Evolutionary conservation across 92 coral and sea anemone genomes (phyloP).

Genomic region (Palythoa grandiflora): DNA sequence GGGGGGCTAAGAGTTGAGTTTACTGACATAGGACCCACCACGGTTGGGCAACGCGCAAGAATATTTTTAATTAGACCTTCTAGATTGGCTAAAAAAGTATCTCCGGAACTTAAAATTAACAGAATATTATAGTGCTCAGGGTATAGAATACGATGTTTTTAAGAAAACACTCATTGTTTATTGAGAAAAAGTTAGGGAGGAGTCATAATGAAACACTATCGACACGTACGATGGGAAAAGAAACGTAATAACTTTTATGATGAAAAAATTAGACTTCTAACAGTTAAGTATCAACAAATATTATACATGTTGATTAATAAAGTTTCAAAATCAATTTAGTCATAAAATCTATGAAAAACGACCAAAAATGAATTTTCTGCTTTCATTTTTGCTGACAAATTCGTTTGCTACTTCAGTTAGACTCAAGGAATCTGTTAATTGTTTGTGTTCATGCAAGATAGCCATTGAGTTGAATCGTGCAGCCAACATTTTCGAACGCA

Average conservation of each 20-base stretch:
- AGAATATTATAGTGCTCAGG: slow-evolving; percentile 4
- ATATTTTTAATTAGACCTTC: slow-evolving; percentile 1
- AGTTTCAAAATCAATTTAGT: slow-evolving; percentile 25
- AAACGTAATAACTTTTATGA: slow-evolving; percentile 25
- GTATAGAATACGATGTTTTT: slow-evolving; percentile 2
- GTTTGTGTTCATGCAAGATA: slow-evolving; percentile 64
- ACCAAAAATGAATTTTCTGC: slow-evolving; percentile 59
- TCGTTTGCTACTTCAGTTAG: slow-evolving; percentile 60
- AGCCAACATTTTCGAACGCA: slow-evolving; percentile 68
- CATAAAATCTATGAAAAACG: slow-evolving; percentile 46
- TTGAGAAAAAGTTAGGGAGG: slow-evolving; percentile 28
- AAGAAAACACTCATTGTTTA: slow-evolving; percentile 23
- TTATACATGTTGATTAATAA: slow-evolving; percentile 25
- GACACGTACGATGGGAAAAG: slow-evolving; percentile 30
- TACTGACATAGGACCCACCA: no score
- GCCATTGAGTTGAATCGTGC: slow-evolving; percentile 68
- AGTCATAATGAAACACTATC: slow-evolving; percentile 27
- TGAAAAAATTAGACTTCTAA: slow-evolving; percentile 25
- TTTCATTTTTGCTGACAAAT: slow-evolving; percentile 57
- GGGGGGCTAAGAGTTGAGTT: no score
- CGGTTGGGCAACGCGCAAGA: background rate
- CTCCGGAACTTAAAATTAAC: slow-evolving; percentile 4
- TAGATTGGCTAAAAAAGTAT: slow-evolving; percentile 2
- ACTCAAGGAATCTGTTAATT: slow-evolving; percentile 53
- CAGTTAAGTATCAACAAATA: slow-evolving; percentile 26